phyloP scores from a whole-genome alignment of 2,797 vertebrate genomes.

The Microctenopoma steveboyesi region DNA sequence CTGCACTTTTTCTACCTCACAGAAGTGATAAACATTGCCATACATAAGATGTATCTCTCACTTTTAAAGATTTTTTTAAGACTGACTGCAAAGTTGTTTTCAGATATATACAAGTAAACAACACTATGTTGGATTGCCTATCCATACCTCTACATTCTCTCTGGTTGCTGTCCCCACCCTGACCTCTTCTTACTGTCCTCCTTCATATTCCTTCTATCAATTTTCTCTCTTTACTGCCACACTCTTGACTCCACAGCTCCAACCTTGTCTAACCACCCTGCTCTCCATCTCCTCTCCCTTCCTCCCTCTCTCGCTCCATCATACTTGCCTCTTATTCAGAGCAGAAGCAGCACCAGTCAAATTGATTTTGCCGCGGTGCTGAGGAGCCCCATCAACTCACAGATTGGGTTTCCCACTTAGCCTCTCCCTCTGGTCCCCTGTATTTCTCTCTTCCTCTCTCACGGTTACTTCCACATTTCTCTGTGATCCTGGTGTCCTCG shows the following conservation, averaged over 20 bases:
- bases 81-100: constrained; percentile 20
- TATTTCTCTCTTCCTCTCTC: constrained; percentile 51
- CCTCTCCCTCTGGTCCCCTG: constrained; percentile 58
- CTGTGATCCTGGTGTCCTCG: constrained; percentile 12
- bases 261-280: constrained; percentile 49
- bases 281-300: constrained; percentile 52
- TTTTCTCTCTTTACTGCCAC: constrained; percentile 51
- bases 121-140: constrained; percentile 21
- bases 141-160: constrained; percentile 23
- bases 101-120: constrained; percentile 43
- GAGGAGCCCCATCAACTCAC: constrained; percentile 78
- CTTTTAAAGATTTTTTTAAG: constrained; percentile 35
- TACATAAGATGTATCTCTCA: not conserved
- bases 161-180: constrained; percentile 52
- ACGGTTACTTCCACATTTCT: constrained; percentile 41
- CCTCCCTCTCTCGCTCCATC: constrained; percentile 62
- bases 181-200: constrained; percentile 52
- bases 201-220: constrained; percentile 37
- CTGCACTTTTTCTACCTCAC: not conserved
- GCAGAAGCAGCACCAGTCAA: constrained; percentile 74
- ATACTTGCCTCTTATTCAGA: constrained; percentile 68
- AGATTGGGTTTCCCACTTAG: constrained; percentile 77
- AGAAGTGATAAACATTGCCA: not conserved
- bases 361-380: constrained; percentile 80
- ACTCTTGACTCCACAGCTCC: constrained; percentile 55